Percentiles rank a stretch among this genome's conserved stretches.
Evolutionary conservation across 2,888 invertebrate species (phyloP).

Genomic region (Scaptomyza parva): DNA sequence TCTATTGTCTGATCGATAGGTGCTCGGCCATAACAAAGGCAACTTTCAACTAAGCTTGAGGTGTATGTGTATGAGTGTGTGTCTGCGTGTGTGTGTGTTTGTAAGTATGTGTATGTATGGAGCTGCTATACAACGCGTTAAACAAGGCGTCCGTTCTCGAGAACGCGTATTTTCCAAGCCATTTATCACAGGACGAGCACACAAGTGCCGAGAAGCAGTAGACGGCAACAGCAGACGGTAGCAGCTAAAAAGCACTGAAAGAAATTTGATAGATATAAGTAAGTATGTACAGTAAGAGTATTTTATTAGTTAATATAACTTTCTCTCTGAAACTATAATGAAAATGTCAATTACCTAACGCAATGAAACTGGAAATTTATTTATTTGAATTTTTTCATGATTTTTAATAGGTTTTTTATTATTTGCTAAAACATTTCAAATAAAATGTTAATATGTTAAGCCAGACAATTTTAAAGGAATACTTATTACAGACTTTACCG

Average conservation of each 20-base stretch:
- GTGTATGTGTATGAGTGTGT: not conserved
- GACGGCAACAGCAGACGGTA: conserved; percentile 1
- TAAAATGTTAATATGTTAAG: not conserved
- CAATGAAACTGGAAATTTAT: no score
- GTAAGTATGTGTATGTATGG: not conserved
- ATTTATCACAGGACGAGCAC: conserved; percentile 68
- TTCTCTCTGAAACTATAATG: no score
- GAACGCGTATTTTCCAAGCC: conserved; percentile 77
- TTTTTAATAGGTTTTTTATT: no score
- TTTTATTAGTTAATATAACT: not conserved
- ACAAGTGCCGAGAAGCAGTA: conserved; percentile 10
- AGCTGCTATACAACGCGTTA: conserved; percentile 39
- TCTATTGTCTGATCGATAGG: not conserved
- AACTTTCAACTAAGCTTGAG: conserved; percentile 11
- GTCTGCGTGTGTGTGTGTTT: not conserved
- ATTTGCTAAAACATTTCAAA: no score
- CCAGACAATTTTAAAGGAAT: no score
- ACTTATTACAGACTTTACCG: no score
- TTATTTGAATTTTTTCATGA: no score
- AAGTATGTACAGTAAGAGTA: not conserved
- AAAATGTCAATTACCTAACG: no score
- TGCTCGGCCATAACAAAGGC: conserved; percentile 15
- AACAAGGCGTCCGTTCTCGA: conserved; percentile 66
- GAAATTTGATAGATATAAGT: not conserved
- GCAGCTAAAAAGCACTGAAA: not conserved